Conservation (phyloP, 2,113 vertebrate species). For the Pseudorasbora parva region DNA sequence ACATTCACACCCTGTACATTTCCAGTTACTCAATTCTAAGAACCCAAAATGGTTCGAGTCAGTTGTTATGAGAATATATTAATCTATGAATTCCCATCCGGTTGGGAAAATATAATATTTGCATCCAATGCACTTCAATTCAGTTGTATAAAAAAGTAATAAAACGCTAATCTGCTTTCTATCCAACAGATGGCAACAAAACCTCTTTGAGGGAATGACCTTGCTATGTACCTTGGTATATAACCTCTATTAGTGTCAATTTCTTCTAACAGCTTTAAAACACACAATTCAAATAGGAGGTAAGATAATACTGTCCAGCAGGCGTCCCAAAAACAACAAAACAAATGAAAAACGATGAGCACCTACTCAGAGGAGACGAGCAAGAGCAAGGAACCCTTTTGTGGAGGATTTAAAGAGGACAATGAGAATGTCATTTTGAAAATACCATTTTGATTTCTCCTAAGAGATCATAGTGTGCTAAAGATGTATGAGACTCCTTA, state of each 20-base stretch:
- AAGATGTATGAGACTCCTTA: conserved; percentile 68
- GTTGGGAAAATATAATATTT: background rate
- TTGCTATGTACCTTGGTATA: background rate
- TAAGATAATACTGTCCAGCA: conserved; percentile 55
- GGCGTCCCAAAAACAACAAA: conserved; percentile 33
- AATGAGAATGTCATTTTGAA: background rate
- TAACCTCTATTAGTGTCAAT: conserved; percentile 24
- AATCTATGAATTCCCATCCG: background rate
- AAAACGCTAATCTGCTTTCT: background rate
- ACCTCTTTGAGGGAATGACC: background rate
- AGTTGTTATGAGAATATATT: background rate
- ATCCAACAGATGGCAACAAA: conserved; percentile 48
- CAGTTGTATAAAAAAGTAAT: background rate
- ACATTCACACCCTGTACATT: background rate
- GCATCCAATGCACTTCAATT: background rate
- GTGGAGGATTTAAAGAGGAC: conserved; percentile 37
- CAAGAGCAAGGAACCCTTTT: background rate
- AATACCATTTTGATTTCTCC: conserved; percentile 41
- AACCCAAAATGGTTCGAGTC: background rate
- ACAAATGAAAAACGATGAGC: conserved; percentile 8
- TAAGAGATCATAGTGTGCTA: conserved; percentile 52
- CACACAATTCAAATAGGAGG: conserved; percentile 45
- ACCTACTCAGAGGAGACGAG: conserved; percentile 15
- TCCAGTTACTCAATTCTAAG: background rate
- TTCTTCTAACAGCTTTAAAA: conserved; percentile 18